Conservation (phyloP, 2,113 vertebrate species). For the Sylvia atricapilla region DNA sequence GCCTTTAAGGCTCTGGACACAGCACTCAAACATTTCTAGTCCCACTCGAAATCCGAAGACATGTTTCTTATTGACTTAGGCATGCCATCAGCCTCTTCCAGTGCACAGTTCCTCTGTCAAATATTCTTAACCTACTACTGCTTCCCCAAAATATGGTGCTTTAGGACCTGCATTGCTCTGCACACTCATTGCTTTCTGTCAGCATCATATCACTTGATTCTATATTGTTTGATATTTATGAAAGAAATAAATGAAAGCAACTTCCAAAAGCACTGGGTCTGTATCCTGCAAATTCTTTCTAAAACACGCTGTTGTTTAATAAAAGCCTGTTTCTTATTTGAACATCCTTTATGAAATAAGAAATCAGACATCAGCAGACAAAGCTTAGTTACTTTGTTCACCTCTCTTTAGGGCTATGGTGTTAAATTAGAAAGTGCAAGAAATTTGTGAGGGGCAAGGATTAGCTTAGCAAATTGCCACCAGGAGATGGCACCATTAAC, state of each 20-base stretch:
- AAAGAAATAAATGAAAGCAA: background rate
- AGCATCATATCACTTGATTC: background rate
- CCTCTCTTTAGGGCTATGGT: background rate
- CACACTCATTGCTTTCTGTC: background rate
- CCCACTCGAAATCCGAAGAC: background rate
- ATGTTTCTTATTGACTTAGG: background rate
- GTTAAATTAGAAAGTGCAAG: background rate
- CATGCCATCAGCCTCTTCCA: background rate
- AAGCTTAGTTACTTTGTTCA: background rate
- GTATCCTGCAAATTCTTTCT: background rate
- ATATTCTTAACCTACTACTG: background rate
- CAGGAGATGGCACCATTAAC: slow-evolving; percentile 84
- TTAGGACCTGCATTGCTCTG: background rate
- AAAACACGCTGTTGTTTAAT: background rate
- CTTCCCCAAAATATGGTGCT: background rate
- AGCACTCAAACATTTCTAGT: background rate
- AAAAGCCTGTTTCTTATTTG: background rate
- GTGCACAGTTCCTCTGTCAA: background rate
- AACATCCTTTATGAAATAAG: background rate
- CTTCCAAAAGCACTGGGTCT: background rate
- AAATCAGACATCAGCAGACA: background rate
- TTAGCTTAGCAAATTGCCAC: slow-evolving; percentile 59
- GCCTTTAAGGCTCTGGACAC: background rate
- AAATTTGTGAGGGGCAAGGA: background rate
- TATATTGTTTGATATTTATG: background rate